Evolutionary conservation across 2,113 vertebrate species (phyloP).

Genomic region (Mus musculus): DNA sequence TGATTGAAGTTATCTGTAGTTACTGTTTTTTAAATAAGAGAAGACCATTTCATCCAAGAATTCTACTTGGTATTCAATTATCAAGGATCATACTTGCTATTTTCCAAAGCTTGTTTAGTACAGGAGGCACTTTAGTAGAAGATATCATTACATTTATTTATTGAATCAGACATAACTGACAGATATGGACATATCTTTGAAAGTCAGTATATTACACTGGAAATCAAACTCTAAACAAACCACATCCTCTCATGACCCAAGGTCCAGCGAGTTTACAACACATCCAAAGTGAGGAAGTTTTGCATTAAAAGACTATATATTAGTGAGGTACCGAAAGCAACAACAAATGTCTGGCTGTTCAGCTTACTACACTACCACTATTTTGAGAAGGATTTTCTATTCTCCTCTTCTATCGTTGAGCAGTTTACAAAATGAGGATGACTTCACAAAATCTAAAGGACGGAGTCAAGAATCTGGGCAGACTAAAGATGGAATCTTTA

Average conservation of each 20-base stretch:
- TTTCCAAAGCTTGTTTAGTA: conserved; percentile 5
- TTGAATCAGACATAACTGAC: conserved; percentile 32
- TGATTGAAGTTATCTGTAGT: conserved; percentile 56
- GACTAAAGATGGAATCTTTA: background rate
- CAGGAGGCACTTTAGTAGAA: conserved; percentile 12
- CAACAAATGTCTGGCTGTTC: background rate
- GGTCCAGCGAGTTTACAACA: background rate
- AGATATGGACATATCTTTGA: background rate
- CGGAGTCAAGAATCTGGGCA: background rate
- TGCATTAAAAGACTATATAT: background rate
- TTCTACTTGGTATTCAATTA: conserved; percentile 31
- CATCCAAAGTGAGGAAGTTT: background rate
- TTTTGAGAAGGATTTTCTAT: background rate
- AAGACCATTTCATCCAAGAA: conserved; percentile 7
- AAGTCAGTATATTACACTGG: background rate
- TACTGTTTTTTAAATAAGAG: conserved; percentile 56
- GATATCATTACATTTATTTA: conserved; percentile 25
- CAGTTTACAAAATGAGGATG: background rate
- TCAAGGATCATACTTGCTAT: conserved; percentile 28
- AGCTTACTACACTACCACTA: background rate
- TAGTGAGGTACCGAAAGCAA: background rate
- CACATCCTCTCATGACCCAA: background rate
- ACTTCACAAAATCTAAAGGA: background rate
- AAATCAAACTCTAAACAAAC: background rate
- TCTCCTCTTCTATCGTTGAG: background rate